Evolutionary conservation across 1,140 invertebrate genomes (phyloP).

Genomic region (Homarus americanus): DNA sequence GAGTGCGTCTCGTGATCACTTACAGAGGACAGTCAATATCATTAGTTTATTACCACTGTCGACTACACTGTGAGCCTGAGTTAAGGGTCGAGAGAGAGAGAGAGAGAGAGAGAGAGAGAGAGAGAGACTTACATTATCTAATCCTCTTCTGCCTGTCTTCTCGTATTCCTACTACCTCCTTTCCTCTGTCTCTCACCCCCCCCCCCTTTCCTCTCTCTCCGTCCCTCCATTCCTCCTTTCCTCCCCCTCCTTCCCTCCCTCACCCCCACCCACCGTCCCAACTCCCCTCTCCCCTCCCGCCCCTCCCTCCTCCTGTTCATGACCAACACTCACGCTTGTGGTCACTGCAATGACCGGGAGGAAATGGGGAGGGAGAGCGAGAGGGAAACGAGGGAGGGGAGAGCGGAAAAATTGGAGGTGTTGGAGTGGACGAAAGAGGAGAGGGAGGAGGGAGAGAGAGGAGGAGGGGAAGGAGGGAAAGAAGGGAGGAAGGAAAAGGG

Average conservation of each 20-base stretch:
- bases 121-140: too few relatives aligned
- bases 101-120: too few relatives aligned
- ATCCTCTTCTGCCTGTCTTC: not conserved
- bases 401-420: not conserved
- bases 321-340: not conserved
- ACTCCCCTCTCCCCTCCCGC: not conserved
- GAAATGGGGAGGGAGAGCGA: slow-evolving; percentile 26
- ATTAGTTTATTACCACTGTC: too few relatives aligned
- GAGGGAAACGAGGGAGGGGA: not conserved
- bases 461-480: not conserved
- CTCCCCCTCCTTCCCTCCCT: not conserved
- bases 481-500: not conserved
- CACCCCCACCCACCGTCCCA: not conserved
- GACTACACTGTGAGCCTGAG: too few relatives aligned
- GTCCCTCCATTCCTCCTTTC: not conserved
- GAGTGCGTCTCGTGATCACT: too few relatives aligned
- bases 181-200: not conserved
- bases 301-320: too few relatives aligned
- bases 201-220: not conserved
- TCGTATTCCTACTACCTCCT: not conserved
- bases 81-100: too few relatives aligned
- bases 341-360: too few relatives aligned
- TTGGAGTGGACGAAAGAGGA: not conserved
- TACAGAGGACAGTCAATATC: too few relatives aligned
- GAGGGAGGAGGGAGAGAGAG: not conserved